These are phyloP conservation scores for Bubo scandiacus DNA, from an alignment of 2,113 vertebrate species.

Conservation along the genomic window DNA sequence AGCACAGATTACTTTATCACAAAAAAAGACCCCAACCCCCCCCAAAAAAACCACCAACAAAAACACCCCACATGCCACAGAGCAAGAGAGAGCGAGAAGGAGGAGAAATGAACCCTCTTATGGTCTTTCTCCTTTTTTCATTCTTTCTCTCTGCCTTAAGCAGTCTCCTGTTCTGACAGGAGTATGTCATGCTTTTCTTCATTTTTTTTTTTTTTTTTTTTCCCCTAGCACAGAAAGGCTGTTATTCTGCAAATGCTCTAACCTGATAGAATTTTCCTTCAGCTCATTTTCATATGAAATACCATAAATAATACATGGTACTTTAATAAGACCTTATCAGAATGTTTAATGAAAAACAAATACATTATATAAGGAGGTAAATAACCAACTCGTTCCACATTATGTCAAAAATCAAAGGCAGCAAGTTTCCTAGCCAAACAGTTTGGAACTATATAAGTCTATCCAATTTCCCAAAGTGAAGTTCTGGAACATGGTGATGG, in stretches of 20 bases:
- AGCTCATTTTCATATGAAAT: conserved; percentile 70
- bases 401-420: conserved; percentile 30
- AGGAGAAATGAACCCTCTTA: conserved; percentile 8
- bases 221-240: conserved; percentile 32
- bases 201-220: background rate
- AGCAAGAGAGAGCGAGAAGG: background rate
- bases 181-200: conserved; percentile 23
- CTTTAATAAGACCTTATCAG: conserved; percentile 75
- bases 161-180: conserved; percentile 50
- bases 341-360: conserved; percentile 80
- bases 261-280: conserved; percentile 49
- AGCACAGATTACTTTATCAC: background rate
- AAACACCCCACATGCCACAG: background rate
- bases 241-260: conserved; percentile 39
- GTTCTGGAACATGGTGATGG: conserved; percentile 25
- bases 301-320: conserved; percentile 73
- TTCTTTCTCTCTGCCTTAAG: conserved; percentile 49
- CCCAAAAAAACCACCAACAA: background rate
- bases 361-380: conserved; percentile 61
- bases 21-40: background rate
- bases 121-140: conserved; percentile 1
- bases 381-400: conserved; percentile 44
- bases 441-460: background rate
- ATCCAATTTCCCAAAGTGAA: conserved; percentile 53
- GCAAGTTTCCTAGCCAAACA: background rate